These are phyloP conservation scores for Eretmochelys imbricata DNA, from an alignment of 2,113 vertebrate species.

Conservation along the genomic window DNA sequence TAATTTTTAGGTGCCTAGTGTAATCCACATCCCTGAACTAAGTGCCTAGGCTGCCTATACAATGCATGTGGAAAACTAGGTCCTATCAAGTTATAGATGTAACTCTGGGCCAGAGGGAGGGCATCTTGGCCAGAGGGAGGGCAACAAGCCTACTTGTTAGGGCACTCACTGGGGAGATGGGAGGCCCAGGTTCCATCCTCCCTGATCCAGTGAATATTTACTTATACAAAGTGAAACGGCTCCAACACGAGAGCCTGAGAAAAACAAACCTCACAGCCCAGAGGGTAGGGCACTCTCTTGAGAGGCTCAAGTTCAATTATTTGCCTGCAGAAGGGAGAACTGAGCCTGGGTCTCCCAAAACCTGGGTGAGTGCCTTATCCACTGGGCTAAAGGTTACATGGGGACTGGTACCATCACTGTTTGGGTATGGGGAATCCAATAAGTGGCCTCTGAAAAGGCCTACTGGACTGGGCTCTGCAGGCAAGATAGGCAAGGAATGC, in stretches of 20 bases:
- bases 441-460: background rate
- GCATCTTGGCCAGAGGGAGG: too few relatives aligned
- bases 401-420: background rate
- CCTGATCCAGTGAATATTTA: background rate
- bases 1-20: background rate
- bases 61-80: background rate
- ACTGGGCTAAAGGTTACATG: background rate
- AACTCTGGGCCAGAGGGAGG: background rate
- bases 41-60: background rate
- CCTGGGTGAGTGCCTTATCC: background rate
- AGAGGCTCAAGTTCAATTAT: background rate
- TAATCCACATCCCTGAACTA: background rate
- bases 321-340: background rate
- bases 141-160: background rate
- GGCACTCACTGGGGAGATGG: background rate
- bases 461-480: background rate
- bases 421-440: background rate
- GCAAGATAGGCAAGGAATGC: background rate
- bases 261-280: background rate
- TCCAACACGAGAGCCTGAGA: background rate
- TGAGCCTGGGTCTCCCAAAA: background rate
- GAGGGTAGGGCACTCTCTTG: background rate
- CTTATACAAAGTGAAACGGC: background rate
- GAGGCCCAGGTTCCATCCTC: background rate
- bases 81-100: background rate